Base-by-base conservation (phyloP, 2,797 vertebrate genomes). In the Mormyrus proboscirostris region DNA sequence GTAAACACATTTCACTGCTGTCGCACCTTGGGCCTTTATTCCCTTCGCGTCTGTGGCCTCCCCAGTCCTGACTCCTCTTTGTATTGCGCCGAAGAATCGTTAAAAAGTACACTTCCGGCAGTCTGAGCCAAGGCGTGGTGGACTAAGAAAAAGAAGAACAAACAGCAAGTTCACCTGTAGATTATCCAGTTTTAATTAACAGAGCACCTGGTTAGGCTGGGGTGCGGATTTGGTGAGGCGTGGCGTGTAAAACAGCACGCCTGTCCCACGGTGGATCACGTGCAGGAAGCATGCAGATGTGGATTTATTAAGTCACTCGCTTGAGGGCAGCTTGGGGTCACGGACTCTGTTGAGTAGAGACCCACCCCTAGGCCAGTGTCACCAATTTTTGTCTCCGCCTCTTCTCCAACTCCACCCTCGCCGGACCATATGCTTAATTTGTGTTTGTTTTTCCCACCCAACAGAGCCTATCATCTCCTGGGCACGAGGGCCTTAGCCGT, bases 401-500 rank as follows among this genome's bases (percentile, higher is more conserved):
- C 33, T 76, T 38, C 62, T 69, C 25, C 62, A 29, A 25, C 62
- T 29, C 33, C 38, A 38, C 69, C 69, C 12, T 1, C 41, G 69
- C 33, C 29, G 2, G 19, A 85, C 83, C 83, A 16, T 12, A 14
- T 62, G 16, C 29, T 62, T n/a, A 87, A 25, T 65, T 62, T 57
- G 51, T 57, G 14, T 44, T 44, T 55, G 22, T 12, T 55, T 49
- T 41, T 57, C 69, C 33, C 51, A 49, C 19, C 90, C 88, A 49
- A 19, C 92, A 97, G 96, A 94, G 96, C 96, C 2, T 94, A 94
- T 91, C 96, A 97, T 25, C 94, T 96, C 90, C 96, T 95, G 0
- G 97, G 96, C 93, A 96, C 95, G 49, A 96, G 97, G 93, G 96
- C 95, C 87, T 90, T 97, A 90, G 96, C 96, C 88, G 96, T 97